These are phyloP conservation scores for Onchidella celtica DNA, from an alignment of 2,888 invertebrate genomes.

Conservation along the genomic window DNA sequence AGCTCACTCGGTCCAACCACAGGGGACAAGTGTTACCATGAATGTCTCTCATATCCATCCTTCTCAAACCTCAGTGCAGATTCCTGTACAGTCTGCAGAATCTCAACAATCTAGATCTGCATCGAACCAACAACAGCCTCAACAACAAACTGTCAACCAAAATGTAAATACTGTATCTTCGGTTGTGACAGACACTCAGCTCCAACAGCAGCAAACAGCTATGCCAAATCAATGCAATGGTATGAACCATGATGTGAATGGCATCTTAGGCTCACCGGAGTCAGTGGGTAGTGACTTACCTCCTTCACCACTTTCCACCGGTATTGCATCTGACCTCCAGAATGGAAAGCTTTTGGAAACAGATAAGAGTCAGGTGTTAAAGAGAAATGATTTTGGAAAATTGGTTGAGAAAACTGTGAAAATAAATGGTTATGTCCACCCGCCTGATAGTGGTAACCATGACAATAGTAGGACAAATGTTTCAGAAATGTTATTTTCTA, in stretches of 20 bases:
- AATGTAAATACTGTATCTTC: constrained; percentile 1
- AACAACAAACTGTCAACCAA: constrained; percentile 42
- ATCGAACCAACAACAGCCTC: constrained; percentile 28
- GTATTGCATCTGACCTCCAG: constrained; percentile 13
- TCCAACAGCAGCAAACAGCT: background rate
- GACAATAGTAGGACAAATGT: background rate
- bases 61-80: background rate
- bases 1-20: background rate
- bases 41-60: constrained; percentile 28
- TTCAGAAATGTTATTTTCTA: constrained; percentile 7
- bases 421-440: constrained; percentile 48
- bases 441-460: constrained; percentile 28
- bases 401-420: constrained; percentile 43
- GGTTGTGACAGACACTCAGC: constrained; percentile 39
- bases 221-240: constrained; percentile 50
- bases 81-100: constrained; percentile 28
- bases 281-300: constrained; percentile 51
- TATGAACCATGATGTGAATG: constrained; percentile 44
- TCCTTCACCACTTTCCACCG: constrained; percentile 48
- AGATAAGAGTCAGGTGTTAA: background rate
- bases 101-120: constrained; percentile 45
- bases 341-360: constrained; percentile 41
- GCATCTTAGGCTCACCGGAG: constrained; percentile 51
- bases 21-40: constrained; percentile 3
- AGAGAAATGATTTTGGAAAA: constrained; percentile 32